Evolutionary conservation across 1,140 invertebrate genomes (phyloP), one percentile per base, ranked within the genome.

Genomic region (Leptopilina boulardi): DNA sequence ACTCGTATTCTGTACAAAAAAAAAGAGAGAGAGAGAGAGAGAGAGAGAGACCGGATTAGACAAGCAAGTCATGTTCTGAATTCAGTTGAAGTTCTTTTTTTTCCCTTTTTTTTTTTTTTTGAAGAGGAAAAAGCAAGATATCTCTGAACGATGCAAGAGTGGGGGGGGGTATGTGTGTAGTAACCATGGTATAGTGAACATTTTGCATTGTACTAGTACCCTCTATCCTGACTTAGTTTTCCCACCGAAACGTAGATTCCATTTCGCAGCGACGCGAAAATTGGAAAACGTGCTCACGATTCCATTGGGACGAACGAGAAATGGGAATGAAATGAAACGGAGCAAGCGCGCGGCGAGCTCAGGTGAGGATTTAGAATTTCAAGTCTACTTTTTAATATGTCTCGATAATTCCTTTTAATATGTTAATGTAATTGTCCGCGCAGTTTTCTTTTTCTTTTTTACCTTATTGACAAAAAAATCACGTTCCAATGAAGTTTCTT

Each of bases 271-370:
- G 80, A 82, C 79, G 78, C 75, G 77, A 80, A 66, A 66, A 83
- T 83, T 80, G 80, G 82, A 82, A 84, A 82, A 84, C 80, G 77
- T 80, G 80, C 77, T 78, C 74, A 77, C 75, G 77, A 78, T 77
- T 71, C 71, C 75, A 71, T 70, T 1, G 30, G 74, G 71, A 34
- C 30, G 38, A 72, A 73, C 19, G 77, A 78, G 77, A 82, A 82
- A 82, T 80, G 81, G 77, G 77, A 80, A 79, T 76, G 73, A 79
- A 83, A 83, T 83, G 81, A 83, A 83, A 83, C 75, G 79, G 79
- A 80, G 77, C 81, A 78, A 77, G 74, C 79, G 56, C 75, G 79
- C 77, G 79, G 77, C 81, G 77, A 77, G 74, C 79, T 21, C 56
- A 54, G 51, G 19, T 75, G 74, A 73, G 47, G 70, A 79, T 80